A percentile compares a stretch with the other conserved stretches of the same genome.
Evolutionary conservation across 1,140 invertebrate genomes (phyloP).

Genomic region (Aphidius gifuensis): DNA sequence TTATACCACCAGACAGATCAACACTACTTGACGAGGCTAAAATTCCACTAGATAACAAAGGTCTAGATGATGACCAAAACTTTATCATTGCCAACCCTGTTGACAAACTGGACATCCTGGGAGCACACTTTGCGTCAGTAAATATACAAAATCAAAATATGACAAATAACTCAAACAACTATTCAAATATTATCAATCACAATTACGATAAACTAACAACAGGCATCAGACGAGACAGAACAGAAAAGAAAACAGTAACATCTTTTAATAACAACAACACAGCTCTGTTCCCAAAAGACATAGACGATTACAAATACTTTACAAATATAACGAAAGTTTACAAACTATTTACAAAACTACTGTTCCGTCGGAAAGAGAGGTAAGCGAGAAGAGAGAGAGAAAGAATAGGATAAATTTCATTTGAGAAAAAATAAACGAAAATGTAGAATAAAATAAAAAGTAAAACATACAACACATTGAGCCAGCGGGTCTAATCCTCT

Average conservation of each 20-base stretch:
- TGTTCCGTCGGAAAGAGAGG: too few relatives aligned
- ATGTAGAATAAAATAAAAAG: too few relatives aligned
- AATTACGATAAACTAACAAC: not conserved
- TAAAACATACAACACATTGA: too few relatives aligned
- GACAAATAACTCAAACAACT: slow-evolving; percentile 3
- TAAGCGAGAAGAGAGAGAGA: too few relatives aligned
- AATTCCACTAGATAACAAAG: not conserved
- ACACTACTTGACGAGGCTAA: not conserved
- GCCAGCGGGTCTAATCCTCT: too few relatives aligned
- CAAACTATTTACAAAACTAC: too few relatives aligned
- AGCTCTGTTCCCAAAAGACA: not conserved
- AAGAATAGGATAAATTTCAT: too few relatives aligned
- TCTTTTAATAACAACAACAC: slow-evolving; percentile 11
- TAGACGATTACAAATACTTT: slow-evolving; percentile 3
- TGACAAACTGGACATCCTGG: slow-evolving; percentile 19
- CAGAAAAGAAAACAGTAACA: not conserved
- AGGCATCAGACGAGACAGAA: not conserved
- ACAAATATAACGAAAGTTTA: not conserved
- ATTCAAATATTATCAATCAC: not conserved
- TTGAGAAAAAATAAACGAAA: too few relatives aligned
- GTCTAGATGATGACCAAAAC: too few relatives aligned
- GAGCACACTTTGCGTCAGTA: slow-evolving; percentile 14
- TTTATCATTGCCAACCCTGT: not conserved
- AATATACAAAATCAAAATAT: slow-evolving; percentile 14
- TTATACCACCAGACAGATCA: slow-evolving; percentile 1